Evolutionary conservation across 1,140 invertebrate species (phyloP).

Genomic region (Drosophila pruinosa): DNA sequence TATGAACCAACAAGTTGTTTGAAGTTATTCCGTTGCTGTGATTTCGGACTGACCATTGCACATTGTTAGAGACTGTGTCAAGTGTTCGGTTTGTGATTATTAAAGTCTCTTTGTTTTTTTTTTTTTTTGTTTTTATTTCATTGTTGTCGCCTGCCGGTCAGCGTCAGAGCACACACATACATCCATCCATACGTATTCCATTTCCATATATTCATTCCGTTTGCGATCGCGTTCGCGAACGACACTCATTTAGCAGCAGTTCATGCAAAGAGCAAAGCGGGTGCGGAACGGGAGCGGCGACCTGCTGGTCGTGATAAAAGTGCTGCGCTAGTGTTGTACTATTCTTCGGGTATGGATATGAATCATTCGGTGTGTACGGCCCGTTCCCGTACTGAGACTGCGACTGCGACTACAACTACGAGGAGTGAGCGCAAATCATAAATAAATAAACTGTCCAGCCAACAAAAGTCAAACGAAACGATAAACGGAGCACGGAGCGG

Average conservation of each 20-base stretch:
- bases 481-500: conserved; percentile 2
- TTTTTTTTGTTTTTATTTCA: conserved; percentile 5
- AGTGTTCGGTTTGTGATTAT: conserved; percentile 19
- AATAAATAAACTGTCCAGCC: conserved; percentile 26
- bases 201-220: neutral
- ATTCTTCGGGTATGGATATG: conserved; percentile 28
- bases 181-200: neutral
- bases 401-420: neutral
- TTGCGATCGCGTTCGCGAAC: conserved; percentile 17
- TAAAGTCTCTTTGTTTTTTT: neutral
- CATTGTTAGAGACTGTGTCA: conserved; percentile 14
- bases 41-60: conserved; percentile 19
- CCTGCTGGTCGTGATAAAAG: conserved; percentile 27
- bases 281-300: conserved; percentile 8
- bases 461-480: conserved; percentile 10
- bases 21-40: conserved; percentile 16
- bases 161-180: conserved; percentile 1
- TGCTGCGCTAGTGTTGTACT: conserved; percentile 10
- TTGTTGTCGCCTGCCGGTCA: conserved; percentile 17
- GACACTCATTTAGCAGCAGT: conserved; percentile 23
- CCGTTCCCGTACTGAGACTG: neutral
- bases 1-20: conserved; percentile 27
- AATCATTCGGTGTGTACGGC: conserved; percentile 31
- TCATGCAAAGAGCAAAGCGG: neutral
- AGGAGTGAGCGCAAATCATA: conserved; percentile 29